phyloP scores from a whole-genome alignment of 2,797 vertebrate genomes.

The Pangasius macronema region DNA sequence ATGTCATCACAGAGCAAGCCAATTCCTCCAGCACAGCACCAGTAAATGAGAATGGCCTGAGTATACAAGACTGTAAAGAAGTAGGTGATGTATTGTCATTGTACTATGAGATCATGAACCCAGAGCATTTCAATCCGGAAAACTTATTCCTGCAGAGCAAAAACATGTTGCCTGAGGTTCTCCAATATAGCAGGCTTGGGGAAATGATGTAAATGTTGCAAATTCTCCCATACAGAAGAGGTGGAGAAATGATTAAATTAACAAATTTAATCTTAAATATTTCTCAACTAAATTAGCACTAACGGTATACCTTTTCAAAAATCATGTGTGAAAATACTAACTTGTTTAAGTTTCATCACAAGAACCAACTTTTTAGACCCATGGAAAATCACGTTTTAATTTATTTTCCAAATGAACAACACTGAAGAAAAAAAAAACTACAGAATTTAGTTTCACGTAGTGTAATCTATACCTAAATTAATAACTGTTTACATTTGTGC shows the following conservation, averaged over 20 bases:
- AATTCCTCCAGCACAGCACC: constrained; percentile 29
- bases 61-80: constrained; percentile 16
- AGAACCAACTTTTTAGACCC: not conserved
- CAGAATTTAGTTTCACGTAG: not conserved
- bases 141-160: not conserved
- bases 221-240: not conserved
- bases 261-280: not conserved
- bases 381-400: not conserved
- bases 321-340: not conserved
- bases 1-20: constrained; percentile 28
- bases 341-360: not conserved
- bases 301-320: not conserved
- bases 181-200: not conserved
- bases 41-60: constrained; percentile 18
- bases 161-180: not conserved
- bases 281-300: not conserved
- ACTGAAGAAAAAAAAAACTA: not conserved
- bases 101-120: constrained; percentile 11
- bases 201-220: not conserved
- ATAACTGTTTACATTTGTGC: not conserved
- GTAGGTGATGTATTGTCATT: constrained; percentile 5
- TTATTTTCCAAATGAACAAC: not conserved
- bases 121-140: constrained; percentile 19
- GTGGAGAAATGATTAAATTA: not conserved
- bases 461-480: not conserved